Evolutionary conservation across 2,797 vertebrate species (phyloP).

Genomic region (Alca torda): DNA sequence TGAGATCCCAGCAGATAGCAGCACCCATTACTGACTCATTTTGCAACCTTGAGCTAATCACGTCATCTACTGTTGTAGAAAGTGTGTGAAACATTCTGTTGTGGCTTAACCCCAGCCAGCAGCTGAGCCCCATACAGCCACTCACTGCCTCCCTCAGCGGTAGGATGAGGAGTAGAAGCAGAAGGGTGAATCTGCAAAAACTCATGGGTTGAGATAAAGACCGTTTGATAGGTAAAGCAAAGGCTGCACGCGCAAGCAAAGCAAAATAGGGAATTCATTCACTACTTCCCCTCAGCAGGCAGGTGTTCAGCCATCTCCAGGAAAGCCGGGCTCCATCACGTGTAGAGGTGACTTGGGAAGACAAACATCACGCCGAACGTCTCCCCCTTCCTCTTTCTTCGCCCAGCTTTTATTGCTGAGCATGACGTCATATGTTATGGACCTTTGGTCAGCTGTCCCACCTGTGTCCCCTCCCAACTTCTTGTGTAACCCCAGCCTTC

Average conservation of each 20-base stretch:
- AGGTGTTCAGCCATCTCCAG: neutral
- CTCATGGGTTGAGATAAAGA: neutral
- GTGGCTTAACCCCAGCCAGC: neutral
- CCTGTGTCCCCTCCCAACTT: neutral
- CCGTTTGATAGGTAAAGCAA: neutral
- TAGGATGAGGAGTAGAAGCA: neutral
- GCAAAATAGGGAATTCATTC: neutral
- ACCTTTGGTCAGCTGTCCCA: neutral
- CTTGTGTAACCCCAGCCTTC: neutral
- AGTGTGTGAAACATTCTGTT: neutral
- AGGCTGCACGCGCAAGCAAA: accelerated
- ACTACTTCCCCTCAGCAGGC: accelerated
- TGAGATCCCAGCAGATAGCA: neutral
- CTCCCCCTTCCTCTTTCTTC: accelerated
- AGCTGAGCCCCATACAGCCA: neutral
- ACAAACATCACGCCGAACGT: neutral
- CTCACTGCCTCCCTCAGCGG: neutral
- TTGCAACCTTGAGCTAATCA: neutral
- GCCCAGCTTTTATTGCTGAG: neutral
- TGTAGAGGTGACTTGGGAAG: accelerated
- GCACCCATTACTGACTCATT: neutral
- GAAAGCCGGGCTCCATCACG: accelerated
- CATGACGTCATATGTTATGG: accelerated
- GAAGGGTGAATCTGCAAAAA: neutral
- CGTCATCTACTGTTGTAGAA: neutral